Conservation (phyloP, 2,113 vertebrate genomes). For the Oncorhynchus gorbuscha region DNA sequence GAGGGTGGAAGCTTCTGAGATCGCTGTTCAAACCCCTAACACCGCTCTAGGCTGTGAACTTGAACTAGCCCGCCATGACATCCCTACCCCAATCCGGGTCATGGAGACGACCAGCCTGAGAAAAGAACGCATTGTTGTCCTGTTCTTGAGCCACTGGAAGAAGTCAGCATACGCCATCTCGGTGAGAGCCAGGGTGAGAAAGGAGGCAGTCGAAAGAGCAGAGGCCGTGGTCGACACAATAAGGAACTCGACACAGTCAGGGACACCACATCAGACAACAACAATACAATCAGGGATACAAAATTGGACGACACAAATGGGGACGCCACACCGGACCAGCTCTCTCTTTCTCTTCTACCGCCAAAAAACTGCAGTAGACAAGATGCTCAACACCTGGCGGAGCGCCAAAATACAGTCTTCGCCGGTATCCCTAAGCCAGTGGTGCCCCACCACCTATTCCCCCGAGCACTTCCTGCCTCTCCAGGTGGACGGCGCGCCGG, state of each 20-base stretch:
- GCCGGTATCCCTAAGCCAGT: not conserved
- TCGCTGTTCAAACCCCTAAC: constrained; percentile 46
- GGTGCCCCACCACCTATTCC: constrained; percentile 66
- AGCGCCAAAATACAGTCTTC: constrained; percentile 52
- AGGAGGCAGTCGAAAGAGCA: constrained; percentile 29
- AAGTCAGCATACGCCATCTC: constrained; percentile 79
- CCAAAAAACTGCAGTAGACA: constrained; percentile 77
- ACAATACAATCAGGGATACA: not conserved
- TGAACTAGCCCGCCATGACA: constrained; percentile 12
- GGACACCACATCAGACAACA: not conserved
- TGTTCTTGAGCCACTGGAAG: constrained; percentile 80
- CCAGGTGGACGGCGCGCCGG: constrained; percentile 50
- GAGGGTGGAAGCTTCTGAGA: constrained; percentile 11
- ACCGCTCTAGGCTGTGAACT: constrained; percentile 59
- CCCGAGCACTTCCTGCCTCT: constrained; percentile 86
- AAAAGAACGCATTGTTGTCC: constrained; percentile 87
- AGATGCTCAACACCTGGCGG: constrained; percentile 80
- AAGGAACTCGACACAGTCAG: constrained; percentile 7
- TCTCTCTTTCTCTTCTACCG: constrained; percentile 73
- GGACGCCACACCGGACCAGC: constrained; percentile 35
- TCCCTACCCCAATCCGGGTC: constrained; percentile 52
- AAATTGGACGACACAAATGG: constrained; percentile 9
- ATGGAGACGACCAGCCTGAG: constrained; percentile 76
- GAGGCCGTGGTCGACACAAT: constrained; percentile 11
- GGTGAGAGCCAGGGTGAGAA: constrained; percentile 61